phyloP scores from a whole-genome alignment of 2,113 vertebrate genomes.

The Apus apus region DNA sequence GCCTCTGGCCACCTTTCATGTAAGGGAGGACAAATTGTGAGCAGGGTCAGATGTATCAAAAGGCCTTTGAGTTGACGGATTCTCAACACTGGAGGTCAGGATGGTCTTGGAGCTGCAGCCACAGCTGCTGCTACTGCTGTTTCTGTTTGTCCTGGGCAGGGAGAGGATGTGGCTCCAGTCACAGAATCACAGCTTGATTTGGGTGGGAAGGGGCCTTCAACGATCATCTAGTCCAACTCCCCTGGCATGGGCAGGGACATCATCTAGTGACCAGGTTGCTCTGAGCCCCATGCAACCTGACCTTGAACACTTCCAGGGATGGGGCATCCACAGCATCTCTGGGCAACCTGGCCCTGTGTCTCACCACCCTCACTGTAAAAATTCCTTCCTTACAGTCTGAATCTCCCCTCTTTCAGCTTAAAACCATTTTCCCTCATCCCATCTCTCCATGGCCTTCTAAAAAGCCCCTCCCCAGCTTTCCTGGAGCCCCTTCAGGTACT shows the following conservation, averaged over 20 bases:
- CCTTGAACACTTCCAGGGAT: no score
- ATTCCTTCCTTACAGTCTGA: no score
- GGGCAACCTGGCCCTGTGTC: no score
- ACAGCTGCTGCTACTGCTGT: fast-evolving
- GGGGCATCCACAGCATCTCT: no score
- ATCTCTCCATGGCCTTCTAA: no score
- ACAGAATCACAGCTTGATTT: not conserved
- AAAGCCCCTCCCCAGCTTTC: no score
- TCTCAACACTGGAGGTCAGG: fast-evolving
- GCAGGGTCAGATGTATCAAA: not conserved
- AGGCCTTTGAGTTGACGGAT: not conserved
- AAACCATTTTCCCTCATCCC: no score
- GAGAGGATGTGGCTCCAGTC: not conserved
- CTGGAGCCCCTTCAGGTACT: no score
- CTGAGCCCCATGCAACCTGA: fast-evolving
- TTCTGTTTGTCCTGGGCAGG: not conserved
- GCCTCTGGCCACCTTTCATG: not conserved
- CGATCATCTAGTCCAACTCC: fast-evolving
- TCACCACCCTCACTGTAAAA: no score
- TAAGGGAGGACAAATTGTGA: not conserved
- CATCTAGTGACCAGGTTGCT: fast-evolving
- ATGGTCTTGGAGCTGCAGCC: not conserved
- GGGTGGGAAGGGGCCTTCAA: not conserved
- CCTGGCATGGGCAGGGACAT: not conserved
- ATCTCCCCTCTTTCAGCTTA: no score